These are phyloP conservation scores for Psittacara wagleri DNA, from an alignment of 2,113 vertebrate genomes.

Conservation along the genomic window DNA sequence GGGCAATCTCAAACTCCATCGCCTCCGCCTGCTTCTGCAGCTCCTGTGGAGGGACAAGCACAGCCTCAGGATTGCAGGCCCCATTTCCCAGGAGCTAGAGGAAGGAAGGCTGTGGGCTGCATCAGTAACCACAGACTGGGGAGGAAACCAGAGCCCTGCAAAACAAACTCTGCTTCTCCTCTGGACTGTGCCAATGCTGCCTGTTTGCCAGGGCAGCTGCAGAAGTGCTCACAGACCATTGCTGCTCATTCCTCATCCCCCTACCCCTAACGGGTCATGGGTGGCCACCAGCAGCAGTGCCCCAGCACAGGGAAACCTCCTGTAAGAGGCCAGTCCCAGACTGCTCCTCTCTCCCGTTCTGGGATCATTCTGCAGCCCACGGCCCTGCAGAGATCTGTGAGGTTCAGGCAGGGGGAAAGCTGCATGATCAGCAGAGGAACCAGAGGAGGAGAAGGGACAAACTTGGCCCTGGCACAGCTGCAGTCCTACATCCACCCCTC, in stretches of 20 bases:
- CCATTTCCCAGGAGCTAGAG: background rate
- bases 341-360: background rate
- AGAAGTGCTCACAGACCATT: background rate
- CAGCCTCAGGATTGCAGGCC: background rate
- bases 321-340: background rate
- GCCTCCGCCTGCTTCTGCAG: conserved; percentile 80
- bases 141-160: background rate
- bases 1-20: conserved; percentile 90
- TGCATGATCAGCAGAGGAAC: background rate
- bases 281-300: background rate
- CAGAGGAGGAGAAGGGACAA: background rate
- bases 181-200: background rate
- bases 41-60: conserved; percentile 73
- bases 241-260: background rate
- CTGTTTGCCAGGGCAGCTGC: background rate
- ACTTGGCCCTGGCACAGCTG: background rate
- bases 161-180: background rate
- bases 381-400: background rate
- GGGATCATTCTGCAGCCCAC: background rate
- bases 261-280: accelerated
- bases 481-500: background rate
- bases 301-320: background rate
- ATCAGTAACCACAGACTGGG: background rate
- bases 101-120: background rate
- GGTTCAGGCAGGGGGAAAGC: background rate